Conservation (phyloP, 2,888 invertebrate genomes). For the Rosalia funebris region DNA sequence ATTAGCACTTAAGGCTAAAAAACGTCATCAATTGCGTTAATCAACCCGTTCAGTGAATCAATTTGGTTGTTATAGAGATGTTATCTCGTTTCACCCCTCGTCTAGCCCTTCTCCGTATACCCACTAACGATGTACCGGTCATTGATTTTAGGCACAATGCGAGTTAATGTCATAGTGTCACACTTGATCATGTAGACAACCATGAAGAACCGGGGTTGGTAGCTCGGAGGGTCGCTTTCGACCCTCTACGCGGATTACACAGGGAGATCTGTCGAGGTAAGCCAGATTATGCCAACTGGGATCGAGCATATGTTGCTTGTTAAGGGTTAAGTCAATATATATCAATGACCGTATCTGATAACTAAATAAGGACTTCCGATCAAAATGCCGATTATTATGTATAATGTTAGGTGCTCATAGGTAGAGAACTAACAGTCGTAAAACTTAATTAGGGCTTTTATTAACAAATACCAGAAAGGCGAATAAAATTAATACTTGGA, state of each 20-base stretch:
- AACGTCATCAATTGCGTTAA: slow-evolving; percentile 57
- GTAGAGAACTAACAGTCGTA: background rate
- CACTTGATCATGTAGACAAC: slow-evolving; percentile 60
- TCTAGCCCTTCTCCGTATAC: slow-evolving; percentile 42
- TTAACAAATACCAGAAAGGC: too few species aligned
- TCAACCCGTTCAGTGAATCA: slow-evolving; percentile 56
- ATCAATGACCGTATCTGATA: slow-evolving; percentile 43
- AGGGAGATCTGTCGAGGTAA: slow-evolving; percentile 45
- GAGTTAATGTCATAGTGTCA: slow-evolving; percentile 62
- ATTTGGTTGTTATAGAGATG: slow-evolving; percentile 56
- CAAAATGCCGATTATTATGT: slow-evolving; percentile 20
- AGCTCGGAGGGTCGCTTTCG: slow-evolving; percentile 31
- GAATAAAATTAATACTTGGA: too few species aligned
- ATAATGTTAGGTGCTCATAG: background rate
- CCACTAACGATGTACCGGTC: slow-evolving; percentile 47
- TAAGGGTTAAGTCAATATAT: slow-evolving; percentile 52
- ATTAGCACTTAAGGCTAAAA: slow-evolving; percentile 56
- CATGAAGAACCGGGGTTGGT: slow-evolving; percentile 43
- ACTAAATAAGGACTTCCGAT: slow-evolving; percentile 28
- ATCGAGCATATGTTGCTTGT: slow-evolving; percentile 52
- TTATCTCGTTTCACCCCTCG: slow-evolving; percentile 51
- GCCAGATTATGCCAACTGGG: slow-evolving; percentile 53
- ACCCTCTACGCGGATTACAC: slow-evolving; percentile 40
- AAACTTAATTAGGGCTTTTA: too few species aligned
- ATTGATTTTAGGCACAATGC: slow-evolving; percentile 60